Base-by-base conservation (phyloP, 2,113 vertebrate species). In the Lontra canadensis region DNA sequence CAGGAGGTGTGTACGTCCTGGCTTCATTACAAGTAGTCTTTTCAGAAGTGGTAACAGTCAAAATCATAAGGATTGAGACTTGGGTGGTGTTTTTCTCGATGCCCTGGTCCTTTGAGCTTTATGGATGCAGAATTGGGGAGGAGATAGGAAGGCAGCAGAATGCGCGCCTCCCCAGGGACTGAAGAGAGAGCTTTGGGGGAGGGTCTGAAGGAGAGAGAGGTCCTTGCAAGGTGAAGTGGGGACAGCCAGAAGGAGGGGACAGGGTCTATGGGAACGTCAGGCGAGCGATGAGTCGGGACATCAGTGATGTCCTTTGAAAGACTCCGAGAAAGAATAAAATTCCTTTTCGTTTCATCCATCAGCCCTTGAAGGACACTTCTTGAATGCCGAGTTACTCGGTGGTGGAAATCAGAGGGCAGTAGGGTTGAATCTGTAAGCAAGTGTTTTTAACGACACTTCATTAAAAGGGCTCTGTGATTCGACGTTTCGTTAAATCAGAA, bases 241-340 rank as follows among this genome's bases (percentile, higher is more conserved):
- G 59, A 17, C 44, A 42, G 3, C 14, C 93, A 73, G 69, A 39
- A 73, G 39, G 31, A 6, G 13, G 1, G 14, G 5, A 6, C 21
- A 34, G 25, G 6, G 8, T 42, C 47, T 1, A 12, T 26, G 23
- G 25, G 84, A 90, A 44, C 1, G 0, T 7, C 1, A 0, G 17
- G 6, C 0, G 3, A 36, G 13, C 4, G 47, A 39, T 29, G 2
- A 73, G 36, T 1, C 31, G 11, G 49, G 11, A 31, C 44, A 11
- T 47, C n/a, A 14, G 3, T 3, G 57, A 42, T 4, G 3, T 26
- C 15, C 15, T 57, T 47, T 1, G 23, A 21, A 55, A 65, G 84
- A 83, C 42, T 44, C n/a, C 13, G 42, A 29, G 6, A 67, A 57
- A 85, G 39, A 36, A 34, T 39, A 17, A 47, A n/a, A 20, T 82